These are phyloP conservation scores for Chaetorhynchus papuensis DNA, from an alignment of 2,113 vertebrate genomes.

Conservation along the genomic window DNA sequence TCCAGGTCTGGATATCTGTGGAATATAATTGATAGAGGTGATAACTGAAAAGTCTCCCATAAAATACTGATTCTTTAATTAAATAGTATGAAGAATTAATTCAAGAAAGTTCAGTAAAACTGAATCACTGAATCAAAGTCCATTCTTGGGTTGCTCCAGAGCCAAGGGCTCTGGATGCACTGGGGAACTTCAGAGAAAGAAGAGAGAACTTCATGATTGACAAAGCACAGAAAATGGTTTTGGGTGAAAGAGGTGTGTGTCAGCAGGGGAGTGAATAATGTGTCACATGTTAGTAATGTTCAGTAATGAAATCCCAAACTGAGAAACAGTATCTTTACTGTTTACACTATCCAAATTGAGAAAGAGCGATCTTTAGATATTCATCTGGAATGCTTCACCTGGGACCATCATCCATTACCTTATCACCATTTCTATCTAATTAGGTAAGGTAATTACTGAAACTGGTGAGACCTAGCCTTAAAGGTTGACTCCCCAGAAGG, in stretches of 20 bases:
- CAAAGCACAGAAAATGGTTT: neutral
- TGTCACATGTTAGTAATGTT: fast-evolving
- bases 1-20: neutral
- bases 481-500: neutral
- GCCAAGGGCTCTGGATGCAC: neutral
- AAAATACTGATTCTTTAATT: neutral
- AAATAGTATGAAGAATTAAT: neutral
- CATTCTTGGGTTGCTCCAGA: neutral
- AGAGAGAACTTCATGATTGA: neutral
- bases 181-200: neutral
- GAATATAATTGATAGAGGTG: neutral
- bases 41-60: neutral
- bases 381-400: neutral
- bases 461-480: neutral
- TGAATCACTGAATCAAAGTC: neutral
- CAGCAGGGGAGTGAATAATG: neutral
- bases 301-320: neutral
- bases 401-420: neutral
- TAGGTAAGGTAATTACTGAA: neutral
- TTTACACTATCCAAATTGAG: too few species aligned
- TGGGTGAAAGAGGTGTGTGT: neutral
- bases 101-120: neutral
- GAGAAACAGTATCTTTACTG: neutral
- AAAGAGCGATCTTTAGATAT: neutral
- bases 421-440: neutral